Base-by-base conservation (phyloP, 1,140 invertebrate genomes). In the Macrobrachium rosenbergii region DNA sequence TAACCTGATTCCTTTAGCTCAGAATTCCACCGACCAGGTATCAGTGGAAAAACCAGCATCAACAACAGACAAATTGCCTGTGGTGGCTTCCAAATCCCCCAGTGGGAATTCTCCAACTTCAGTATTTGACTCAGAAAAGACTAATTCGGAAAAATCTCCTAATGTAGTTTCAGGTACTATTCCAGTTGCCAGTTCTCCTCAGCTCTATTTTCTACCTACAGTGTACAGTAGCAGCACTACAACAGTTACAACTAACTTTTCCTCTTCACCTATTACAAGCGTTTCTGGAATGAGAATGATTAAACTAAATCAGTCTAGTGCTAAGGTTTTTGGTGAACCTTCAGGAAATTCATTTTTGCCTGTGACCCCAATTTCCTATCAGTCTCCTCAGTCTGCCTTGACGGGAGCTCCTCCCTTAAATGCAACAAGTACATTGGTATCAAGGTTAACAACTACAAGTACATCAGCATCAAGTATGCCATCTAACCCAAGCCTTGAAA, bases 301-400 rank as follows among this genome's bases (percentile, higher is more conserved):
- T n/a, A 87, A 62, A 76, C 37, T 87, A 45, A 87, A 87, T 87
- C 21, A 60, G 58, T 28, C 77, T 17, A 87, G 84, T 81, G 52
- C 59, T n/a, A 67, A 62, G n/a, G 60, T 87, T 19, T 87, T 87
- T 87, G 84, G 84, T 3, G 63, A 87, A 21, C 62, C 12, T 23
- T 21, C 59, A 52, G 73, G 14, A 69, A 67, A 79, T 19, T 21
- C 5, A 12, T 52, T 52, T 52, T 52, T 52, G 12, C 52, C 52
- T 52, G 0, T 52, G 52, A 52, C 52, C 52, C 52, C 52, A 52
- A 12, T 52, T 52, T 12, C 52, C 8, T 12, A 8, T 52, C 52
- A 52, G 7, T 52, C 52, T 8, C 7, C 52, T 2, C 52, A 52
- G 7, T 52, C 52, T 52, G 7, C 52, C 6, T 0, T 52, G 7